Evolutionary conservation across 2,797 vertebrate species (phyloP).

Genomic region (Oreochromis mossambicus): DNA sequence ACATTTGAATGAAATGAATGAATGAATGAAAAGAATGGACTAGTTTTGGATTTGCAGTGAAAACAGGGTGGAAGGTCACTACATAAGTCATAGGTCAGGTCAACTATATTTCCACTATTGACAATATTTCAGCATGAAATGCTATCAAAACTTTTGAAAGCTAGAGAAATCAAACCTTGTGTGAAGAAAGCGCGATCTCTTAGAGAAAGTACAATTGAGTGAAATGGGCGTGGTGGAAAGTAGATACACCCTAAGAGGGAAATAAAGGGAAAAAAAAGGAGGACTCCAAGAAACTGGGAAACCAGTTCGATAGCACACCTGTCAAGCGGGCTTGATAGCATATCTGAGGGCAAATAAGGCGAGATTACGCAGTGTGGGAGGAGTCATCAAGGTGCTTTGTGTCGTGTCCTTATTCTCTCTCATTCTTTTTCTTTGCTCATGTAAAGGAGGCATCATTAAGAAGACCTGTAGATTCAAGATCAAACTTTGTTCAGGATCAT

Average conservation of each 20-base stretch:
- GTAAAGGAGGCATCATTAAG: constrained; percentile 57
- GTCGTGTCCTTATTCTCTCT: background rate
- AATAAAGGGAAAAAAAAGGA: background rate
- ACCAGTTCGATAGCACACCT: accelerated
- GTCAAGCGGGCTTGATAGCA: background rate
- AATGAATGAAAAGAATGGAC: background rate
- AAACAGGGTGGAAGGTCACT: no score
- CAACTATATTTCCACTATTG: no score
- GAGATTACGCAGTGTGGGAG: background rate
- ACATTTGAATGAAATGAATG: background rate
- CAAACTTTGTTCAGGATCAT: constrained; percentile 32
- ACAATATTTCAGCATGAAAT: background rate
- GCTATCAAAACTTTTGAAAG: background rate
- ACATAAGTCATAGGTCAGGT: no score
- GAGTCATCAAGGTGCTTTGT: background rate
- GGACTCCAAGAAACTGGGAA: background rate
- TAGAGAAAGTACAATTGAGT: background rate
- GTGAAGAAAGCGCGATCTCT: background rate
- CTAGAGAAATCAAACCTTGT: background rate
- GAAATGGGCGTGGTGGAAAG: background rate
- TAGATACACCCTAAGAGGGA: background rate
- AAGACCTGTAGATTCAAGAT: constrained; percentile 52
- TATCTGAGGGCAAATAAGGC: background rate
- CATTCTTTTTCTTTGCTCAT: constrained; percentile 21
- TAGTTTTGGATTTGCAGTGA: no score